Evolutionary conservation across 2,888 invertebrate genomes (phyloP).

Genomic region (Caenorhabditis uteleia): DNA sequence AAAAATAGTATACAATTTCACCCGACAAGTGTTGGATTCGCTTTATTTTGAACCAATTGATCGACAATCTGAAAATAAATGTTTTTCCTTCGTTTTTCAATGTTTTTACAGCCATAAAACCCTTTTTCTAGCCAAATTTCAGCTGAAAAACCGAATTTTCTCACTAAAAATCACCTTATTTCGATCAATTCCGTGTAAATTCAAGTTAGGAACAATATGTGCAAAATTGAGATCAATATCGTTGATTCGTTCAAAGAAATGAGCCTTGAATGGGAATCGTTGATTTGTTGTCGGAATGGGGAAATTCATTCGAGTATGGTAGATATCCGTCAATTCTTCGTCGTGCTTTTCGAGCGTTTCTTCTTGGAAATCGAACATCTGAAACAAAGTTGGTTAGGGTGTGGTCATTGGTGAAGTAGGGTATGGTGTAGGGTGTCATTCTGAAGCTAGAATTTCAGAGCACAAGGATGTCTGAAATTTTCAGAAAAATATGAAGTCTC

Average conservation of each 20-base stretch:
- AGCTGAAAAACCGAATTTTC: neutral
- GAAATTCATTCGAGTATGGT: conserved; percentile 49
- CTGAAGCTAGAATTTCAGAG: no score
- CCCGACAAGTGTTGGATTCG: conserved; percentile 52
- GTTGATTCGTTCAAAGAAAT: conserved; percentile 50
- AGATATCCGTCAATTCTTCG: conserved; percentile 47
- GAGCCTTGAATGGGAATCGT: conserved; percentile 48
- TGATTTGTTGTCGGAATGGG: conserved; percentile 50
- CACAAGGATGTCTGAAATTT: no score
- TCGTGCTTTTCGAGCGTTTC: conserved; percentile 51
- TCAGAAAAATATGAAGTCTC: no score
- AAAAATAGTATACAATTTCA: conserved; percentile 9
- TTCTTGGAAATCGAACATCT: conserved; percentile 53
- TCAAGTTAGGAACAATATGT: conserved; percentile 48
- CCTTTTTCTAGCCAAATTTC: neutral
- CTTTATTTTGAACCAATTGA: conserved; percentile 24
- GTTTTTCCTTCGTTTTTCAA: no score
- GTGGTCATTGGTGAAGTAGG: no score
- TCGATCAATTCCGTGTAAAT: conserved; percentile 38
- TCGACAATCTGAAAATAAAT: conserved; percentile 1
- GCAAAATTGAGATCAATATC: conserved; percentile 51
- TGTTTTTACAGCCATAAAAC: no score
- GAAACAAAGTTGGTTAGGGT: no score
- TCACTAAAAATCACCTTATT: conserved; percentile 19
- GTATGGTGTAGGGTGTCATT: no score